Evolutionary conservation across 2,113 vertebrate species (phyloP).

Genomic region (Nymphicus hollandicus): DNA sequence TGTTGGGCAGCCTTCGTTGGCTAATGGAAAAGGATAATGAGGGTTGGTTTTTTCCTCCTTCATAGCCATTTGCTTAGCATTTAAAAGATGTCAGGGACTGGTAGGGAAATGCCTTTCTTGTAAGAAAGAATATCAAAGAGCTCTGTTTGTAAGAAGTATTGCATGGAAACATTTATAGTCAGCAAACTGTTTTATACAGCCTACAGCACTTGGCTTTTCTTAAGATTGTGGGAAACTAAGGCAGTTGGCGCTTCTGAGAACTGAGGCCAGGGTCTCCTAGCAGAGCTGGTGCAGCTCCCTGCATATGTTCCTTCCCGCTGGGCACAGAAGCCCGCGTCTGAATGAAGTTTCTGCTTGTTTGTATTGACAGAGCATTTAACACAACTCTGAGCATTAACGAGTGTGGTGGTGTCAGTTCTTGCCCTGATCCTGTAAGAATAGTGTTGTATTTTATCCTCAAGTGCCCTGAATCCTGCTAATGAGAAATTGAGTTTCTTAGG

Average conservation of each 20-base stretch:
- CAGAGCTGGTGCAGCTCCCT: neutral
- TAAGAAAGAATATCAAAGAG: neutral
- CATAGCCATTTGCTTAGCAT: neutral
- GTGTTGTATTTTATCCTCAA: neutral
- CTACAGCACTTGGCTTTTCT: neutral
- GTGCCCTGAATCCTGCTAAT: neutral
- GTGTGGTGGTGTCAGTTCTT: neutral
- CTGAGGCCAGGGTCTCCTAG: neutral
- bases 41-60: neutral
- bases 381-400: neutral
- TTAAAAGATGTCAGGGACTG: neutral
- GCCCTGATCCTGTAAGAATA: neutral
- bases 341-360: slow-evolving; percentile 11
- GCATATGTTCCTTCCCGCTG: neutral
- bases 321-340: neutral
- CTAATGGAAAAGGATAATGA: neutral
- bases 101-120: neutral
- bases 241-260: neutral
- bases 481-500: neutral
- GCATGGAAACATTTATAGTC: neutral
- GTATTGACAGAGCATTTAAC: neutral
- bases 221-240: neutral
- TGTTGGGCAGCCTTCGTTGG: neutral
- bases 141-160: neutral
- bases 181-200: neutral